Conservation (phyloP, 2,113 vertebrate genomes). For the Hirundichthys speculiger region DNA sequence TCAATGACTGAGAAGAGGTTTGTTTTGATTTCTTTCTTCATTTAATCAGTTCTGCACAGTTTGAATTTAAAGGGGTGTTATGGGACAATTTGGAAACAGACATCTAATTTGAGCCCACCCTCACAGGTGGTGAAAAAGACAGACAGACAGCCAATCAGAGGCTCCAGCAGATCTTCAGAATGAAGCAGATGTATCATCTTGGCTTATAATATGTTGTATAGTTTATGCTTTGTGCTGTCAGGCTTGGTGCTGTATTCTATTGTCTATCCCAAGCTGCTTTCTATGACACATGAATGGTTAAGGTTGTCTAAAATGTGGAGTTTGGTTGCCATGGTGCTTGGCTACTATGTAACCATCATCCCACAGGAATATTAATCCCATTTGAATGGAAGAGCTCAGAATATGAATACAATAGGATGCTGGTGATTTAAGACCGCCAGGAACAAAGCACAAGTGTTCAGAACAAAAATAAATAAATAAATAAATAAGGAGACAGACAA, state of each 20-base stretch:
- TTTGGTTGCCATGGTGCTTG: constrained; percentile 31
- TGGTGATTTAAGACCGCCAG: background rate
- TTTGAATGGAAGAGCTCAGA: constrained; percentile 38
- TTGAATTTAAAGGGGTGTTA: constrained; percentile 7
- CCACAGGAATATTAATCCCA: constrained; percentile 57
- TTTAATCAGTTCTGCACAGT: constrained; percentile 21
- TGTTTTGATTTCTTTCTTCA: constrained; percentile 16
- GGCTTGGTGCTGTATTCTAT: background rate
- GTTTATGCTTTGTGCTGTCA: constrained; percentile 16
- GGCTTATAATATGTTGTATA: background rate
- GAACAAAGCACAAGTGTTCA: background rate
- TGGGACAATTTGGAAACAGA: constrained; percentile 29
- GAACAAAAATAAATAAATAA: background rate
- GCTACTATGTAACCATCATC: constrained; percentile 48
- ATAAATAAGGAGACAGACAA: background rate
- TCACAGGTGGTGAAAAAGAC: background rate
- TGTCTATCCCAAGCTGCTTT: background rate
- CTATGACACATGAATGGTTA: constrained; percentile 27
- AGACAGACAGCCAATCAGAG: constrained; percentile 16
- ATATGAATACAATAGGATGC: constrained; percentile 32
- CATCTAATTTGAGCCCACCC: constrained; percentile 6
- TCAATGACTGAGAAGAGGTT: constrained; percentile 3
- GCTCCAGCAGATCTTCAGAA: constrained; percentile 8
- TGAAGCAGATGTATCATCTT: constrained; percentile 39
- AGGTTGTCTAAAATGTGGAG: constrained; percentile 39